These are phyloP conservation scores for Hormaphis cornu DNA, from an alignment of 1,140 invertebrate species.

Conservation along the genomic window DNA sequence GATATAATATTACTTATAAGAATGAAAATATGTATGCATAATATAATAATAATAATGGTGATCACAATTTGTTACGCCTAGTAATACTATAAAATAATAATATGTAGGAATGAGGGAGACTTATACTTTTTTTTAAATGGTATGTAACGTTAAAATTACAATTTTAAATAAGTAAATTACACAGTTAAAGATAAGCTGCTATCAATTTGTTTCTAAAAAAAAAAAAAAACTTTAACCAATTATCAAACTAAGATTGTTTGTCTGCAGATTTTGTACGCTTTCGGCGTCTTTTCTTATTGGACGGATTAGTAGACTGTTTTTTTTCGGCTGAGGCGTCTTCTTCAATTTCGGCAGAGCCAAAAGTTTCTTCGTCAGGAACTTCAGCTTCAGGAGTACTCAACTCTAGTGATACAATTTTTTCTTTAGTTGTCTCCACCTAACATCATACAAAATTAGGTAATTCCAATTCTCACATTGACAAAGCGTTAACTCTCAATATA, in stretches of 20 bases:
- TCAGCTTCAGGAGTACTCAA: conserved; percentile 55
- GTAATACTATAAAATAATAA: conserved; percentile 31
- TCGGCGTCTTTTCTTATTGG: conserved; percentile 3
- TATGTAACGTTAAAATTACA: too few relatives aligned
- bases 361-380: conserved; percentile 41
- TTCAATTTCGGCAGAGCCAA: conserved; percentile 1
- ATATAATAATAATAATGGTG: conserved; percentile 14
- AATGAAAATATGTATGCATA: neutral
- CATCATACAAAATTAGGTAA: conserved; percentile 17
- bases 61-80: conserved; percentile 30
- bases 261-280: conserved; percentile 25
- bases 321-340: conserved; percentile 38
- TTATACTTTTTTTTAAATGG: too few relatives aligned
- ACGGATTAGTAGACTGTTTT: conserved; percentile 36
- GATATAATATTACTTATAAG: neutral
- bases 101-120: conserved; percentile 21
- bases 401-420: conserved; percentile 79
- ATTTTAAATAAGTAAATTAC: conserved; percentile 4
- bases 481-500: neutral
- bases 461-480: neutral
- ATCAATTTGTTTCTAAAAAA: neutral
- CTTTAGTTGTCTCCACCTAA: conserved; percentile 75
- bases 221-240: neutral
- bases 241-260: conserved; percentile 1
- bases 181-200: neutral